Percentiles rank a stretch among this genome's conserved stretches.
These are phyloP conservation scores for Anolis sagrei DNA, from an alignment of 2,113 vertebrate genomes.

Conservation along the genomic window DNA sequence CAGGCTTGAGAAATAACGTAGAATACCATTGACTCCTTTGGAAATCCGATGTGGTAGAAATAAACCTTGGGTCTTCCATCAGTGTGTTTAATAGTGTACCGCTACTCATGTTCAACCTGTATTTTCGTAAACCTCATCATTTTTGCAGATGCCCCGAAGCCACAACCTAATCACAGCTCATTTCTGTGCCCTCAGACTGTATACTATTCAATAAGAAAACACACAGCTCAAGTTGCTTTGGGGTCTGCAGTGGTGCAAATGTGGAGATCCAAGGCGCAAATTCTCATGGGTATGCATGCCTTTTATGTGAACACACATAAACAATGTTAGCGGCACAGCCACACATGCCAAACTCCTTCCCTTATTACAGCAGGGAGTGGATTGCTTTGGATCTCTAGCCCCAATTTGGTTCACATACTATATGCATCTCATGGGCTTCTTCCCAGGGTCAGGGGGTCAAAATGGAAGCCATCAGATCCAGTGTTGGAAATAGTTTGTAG, in stretches of 20 bases:
- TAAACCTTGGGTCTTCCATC: background rate
- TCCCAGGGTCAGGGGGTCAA: too few species aligned
- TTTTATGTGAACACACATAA: background rate
- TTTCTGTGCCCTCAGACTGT: background rate
- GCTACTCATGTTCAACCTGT: background rate
- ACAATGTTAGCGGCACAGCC: background rate
- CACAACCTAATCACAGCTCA: background rate
- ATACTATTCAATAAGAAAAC: background rate
- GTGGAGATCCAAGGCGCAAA: background rate
- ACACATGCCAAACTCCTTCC: background rate
- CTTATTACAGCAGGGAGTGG: background rate
- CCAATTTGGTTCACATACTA: too few species aligned
- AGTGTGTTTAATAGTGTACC: background rate
- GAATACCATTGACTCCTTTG: background rate
- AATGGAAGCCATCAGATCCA: too few species aligned
- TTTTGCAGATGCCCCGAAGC: constrained; percentile 23
- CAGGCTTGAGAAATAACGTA: too few species aligned
- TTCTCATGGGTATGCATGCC: background rate
- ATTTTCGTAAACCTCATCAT: background rate
- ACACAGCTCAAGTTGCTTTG: background rate
- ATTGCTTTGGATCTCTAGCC: background rate
- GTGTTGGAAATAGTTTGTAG: too few species aligned
- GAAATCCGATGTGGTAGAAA: background rate
- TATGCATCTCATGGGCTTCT: too few species aligned
- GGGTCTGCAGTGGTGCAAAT: background rate